phyloP scores from a whole-genome alignment of 1,140 invertebrate genomes.

The Drosophila nasuta region DNA sequence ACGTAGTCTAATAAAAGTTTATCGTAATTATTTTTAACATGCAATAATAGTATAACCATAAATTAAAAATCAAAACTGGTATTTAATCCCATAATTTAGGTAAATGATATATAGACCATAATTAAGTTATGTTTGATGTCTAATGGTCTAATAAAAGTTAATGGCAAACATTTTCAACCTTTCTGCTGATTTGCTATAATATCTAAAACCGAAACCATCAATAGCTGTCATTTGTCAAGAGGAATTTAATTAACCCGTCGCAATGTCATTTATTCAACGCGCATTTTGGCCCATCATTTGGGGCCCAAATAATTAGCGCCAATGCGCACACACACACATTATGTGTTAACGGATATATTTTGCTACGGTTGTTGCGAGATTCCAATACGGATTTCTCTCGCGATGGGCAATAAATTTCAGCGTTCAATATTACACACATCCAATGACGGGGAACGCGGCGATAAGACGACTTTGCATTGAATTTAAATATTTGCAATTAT shows the following conservation, averaged over 20 bases:
- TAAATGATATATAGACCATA: no score
- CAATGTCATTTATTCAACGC: constrained; percentile 7
- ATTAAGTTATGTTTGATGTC: no score
- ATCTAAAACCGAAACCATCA: background rate
- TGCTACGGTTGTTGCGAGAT: background rate
- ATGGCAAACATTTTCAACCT: no score
- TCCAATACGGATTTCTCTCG: background rate
- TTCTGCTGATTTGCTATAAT: background rate
- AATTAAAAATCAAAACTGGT: no score
- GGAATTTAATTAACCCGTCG: constrained; percentile 12
- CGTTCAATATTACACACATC: constrained; percentile 17
- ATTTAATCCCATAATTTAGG: no score
- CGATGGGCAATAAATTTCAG: constrained; percentile 37
- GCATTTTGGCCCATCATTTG: constrained; percentile 1
- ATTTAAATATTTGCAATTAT: constrained; percentile 82
- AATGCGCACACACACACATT: background rate
- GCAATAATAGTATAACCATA: no score
- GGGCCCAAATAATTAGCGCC: constrained; percentile 21
- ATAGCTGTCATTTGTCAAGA: background rate
- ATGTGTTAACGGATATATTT: constrained; percentile 18
- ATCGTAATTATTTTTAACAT: no score
- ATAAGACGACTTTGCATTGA: constrained; percentile 48
- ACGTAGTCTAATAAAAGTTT: no score
- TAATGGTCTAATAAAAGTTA: no score
- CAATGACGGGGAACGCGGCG: background rate